Percentiles rank a stretch among this genome's conserved stretches.
Conservation (phyloP, 2,113 vertebrate genomes). For the Zosterops japonicus region DNA sequence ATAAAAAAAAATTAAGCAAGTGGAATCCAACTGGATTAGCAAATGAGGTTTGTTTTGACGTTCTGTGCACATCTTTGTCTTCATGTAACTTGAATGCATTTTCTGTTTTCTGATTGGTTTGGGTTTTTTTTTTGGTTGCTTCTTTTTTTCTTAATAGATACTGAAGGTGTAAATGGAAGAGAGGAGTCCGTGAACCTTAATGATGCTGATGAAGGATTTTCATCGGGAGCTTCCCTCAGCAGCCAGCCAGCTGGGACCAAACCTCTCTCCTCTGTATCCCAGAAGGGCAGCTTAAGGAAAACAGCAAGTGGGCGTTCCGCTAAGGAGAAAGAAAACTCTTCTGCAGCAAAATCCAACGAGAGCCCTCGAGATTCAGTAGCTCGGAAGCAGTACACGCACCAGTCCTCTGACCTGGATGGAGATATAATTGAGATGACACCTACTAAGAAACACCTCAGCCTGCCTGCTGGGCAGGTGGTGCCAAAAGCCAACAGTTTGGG, state of each 20-base stretch:
- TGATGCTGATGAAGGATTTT: slow-evolving; percentile 97
- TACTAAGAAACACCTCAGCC: slow-evolving; percentile 91
- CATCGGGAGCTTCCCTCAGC: slow-evolving; percentile 95
- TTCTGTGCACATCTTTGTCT: neutral
- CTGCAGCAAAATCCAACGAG: slow-evolving; percentile 69
- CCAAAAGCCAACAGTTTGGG: slow-evolving; percentile 79
- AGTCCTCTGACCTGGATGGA: slow-evolving; percentile 70
- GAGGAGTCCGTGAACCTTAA: slow-evolving; percentile 91
- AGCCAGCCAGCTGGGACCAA: slow-evolving; percentile 90
- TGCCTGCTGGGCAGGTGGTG: slow-evolving; percentile 82
- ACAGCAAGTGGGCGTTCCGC: slow-evolving; percentile 82
- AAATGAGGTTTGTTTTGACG: slow-evolving; percentile 28
- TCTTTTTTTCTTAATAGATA: slow-evolving; percentile 76
- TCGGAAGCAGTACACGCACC: slow-evolving; percentile 78
- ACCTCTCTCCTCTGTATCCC: slow-evolving; percentile 66
- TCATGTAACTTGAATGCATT: neutral
- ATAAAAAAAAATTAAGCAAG: neutral
- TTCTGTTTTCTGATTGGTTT: slow-evolving; percentile 57
- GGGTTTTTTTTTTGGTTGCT: slow-evolving; percentile 26
- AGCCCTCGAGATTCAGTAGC: slow-evolving; percentile 72
- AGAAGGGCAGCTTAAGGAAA: slow-evolving; percentile 89
- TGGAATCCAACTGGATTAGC: neutral
- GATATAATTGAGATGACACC: slow-evolving; percentile 88
- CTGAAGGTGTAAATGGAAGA: slow-evolving; percentile 86
- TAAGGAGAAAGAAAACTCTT: slow-evolving; percentile 80